These are phyloP conservation scores for Galeopterus variegatus DNA, from an alignment of 2,113 vertebrate species.

Conservation along the genomic window DNA sequence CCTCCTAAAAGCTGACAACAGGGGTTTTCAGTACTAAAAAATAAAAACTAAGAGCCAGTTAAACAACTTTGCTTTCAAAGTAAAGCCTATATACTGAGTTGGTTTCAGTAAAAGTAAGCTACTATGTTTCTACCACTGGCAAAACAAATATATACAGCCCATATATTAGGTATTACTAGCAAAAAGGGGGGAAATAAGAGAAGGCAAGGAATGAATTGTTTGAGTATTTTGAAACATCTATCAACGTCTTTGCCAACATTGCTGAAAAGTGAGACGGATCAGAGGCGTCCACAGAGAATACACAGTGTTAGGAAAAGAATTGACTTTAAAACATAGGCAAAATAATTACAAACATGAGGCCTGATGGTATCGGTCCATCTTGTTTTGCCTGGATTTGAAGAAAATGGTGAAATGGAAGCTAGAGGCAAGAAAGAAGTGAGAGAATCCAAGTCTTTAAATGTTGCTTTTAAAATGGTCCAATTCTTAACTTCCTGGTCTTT, in stretches of 20 bases:
- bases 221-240: conserved; percentile 55
- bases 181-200: conserved; percentile 72
- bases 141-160: conserved; percentile 45
- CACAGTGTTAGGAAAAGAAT: neutral
- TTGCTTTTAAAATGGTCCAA: conserved; percentile 67
- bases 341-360: neutral
- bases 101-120: conserved; percentile 60
- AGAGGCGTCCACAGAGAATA: conserved; percentile 25
- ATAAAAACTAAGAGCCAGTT: neutral
- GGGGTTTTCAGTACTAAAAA: neutral
- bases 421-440: conserved; percentile 28
- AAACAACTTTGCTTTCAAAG: conserved; percentile 56
- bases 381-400: conserved; percentile 68
- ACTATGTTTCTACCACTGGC: conserved; percentile 40
- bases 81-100: neutral
- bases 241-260: conserved; percentile 59
- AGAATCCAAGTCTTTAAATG: conserved; percentile 46
- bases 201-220: conserved; percentile 19
- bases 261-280: conserved; percentile 28
- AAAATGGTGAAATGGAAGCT: conserved; percentile 61
- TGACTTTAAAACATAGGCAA: neutral
- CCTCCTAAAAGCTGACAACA: conserved; percentile 54
- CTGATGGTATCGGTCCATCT: neutral
- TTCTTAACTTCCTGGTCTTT: conserved; percentile 37
- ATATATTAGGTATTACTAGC: conserved; percentile 29